Percentiles rank a stretch among this genome's conserved stretches.
phyloP scores from a whole-genome alignment of 1,140 invertebrate genomes.

The Conus betulinus region DNA sequence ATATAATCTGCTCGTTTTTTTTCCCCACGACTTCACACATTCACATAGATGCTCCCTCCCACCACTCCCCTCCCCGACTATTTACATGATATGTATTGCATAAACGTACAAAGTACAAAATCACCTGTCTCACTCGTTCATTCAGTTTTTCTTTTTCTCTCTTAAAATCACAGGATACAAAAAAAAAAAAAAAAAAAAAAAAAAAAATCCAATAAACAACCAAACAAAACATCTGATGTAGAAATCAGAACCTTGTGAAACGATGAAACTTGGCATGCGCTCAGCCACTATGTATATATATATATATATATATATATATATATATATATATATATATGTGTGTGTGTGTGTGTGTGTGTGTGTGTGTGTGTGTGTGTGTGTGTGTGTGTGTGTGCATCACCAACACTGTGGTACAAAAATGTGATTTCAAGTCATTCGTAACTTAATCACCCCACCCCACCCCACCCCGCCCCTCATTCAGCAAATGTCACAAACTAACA shows the following conservation, averaged over 20 bases:
- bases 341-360: not conserved
- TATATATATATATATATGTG: no score
- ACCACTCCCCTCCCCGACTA: not conserved
- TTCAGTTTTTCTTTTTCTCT: no score
- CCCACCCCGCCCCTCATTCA: not conserved
- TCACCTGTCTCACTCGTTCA: no score
- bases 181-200: not conserved
- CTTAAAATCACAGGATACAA: no score
- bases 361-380: not conserved
- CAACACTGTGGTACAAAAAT: not conserved
- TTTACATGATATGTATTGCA: not conserved
- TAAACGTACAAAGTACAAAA: not conserved
- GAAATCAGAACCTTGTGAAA: no score
- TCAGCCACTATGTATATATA: not conserved
- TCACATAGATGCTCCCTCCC: not conserved
- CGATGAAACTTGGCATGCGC: no score
- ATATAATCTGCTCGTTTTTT: not conserved
- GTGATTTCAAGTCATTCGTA: not conserved
- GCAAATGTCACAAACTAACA: not conserved
- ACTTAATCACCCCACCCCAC: not conserved
- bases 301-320: no score
- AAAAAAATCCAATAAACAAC: not conserved
- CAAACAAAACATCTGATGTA: not conserved
- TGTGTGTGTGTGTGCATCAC: not conserved
- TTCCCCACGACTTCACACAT: not conserved